phyloP scores from a whole-genome alignment of 2,888 invertebrate genomes.

The Thymelicus acteon region DNA sequence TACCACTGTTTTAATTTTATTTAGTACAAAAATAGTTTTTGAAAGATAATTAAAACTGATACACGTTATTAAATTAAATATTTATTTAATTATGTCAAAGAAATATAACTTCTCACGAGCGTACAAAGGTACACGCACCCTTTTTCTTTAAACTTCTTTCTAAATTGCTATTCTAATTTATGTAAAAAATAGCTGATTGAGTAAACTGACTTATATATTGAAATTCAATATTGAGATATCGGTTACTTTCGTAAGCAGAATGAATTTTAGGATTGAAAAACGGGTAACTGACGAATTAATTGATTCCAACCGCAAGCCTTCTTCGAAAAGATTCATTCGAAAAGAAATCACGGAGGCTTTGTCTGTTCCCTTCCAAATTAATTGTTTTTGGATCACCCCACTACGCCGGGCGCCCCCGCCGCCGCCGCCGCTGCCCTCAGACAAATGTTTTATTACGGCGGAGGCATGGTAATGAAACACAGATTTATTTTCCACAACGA shows the following conservation, averaged over 20 bases:
- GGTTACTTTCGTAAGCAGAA: background rate
- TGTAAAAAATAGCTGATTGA: too few relatives aligned
- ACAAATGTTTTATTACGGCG: slow-evolving; percentile 13
- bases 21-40: too few relatives aligned
- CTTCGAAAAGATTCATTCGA: slow-evolving; percentile 10
- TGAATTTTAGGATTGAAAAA: slow-evolving; percentile 7
- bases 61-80: too few relatives aligned
- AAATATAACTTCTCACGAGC: too few relatives aligned
- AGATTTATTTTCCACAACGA: slow-evolving; percentile 15
- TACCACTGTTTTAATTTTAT: too few relatives aligned
- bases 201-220: too few relatives aligned
- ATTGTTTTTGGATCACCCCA: slow-evolving; percentile 17
- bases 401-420: background rate
- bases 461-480: background rate
- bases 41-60: too few relatives aligned
- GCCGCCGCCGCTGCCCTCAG: background rate
- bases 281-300: slow-evolving; percentile 15
- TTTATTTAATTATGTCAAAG: too few relatives aligned
- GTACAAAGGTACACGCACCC: too few relatives aligned
- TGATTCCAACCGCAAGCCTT: slow-evolving; percentile 10
- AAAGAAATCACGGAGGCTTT: slow-evolving; percentile 15
- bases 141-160: too few relatives aligned
- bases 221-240: background rate
- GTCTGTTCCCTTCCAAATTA: slow-evolving; percentile 9
- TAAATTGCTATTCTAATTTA: too few relatives aligned